These are phyloP conservation scores for Pardosa pseudoannulata DNA, from an alignment of 2,888 invertebrate species.

Conservation along the genomic window DNA sequence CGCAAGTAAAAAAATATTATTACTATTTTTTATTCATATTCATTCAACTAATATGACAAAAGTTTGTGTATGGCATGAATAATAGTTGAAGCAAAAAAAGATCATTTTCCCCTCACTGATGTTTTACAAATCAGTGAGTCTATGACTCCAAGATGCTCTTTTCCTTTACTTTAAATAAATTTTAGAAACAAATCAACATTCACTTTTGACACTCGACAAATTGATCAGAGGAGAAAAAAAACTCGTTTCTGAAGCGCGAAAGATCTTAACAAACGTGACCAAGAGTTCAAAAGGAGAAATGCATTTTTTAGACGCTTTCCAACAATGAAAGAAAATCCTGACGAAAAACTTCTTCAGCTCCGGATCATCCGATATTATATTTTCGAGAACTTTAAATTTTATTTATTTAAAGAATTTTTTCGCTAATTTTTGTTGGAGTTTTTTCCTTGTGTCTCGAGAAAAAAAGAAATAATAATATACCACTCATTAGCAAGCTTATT, in stretches of 20 bases:
- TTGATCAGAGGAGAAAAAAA: constrained; percentile 22
- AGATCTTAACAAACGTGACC: constrained; percentile 59
- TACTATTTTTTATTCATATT: no score
- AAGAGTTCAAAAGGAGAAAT: constrained; percentile 40
- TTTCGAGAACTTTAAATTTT: constrained; percentile 14
- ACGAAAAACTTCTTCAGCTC: background rate
- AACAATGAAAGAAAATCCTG: background rate
- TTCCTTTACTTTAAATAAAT: constrained; percentile 46
- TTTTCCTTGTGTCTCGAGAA: background rate
- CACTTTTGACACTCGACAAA: constrained; percentile 65
- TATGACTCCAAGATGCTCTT: constrained; percentile 1
- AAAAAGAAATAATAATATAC: background rate
- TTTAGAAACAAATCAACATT: constrained; percentile 68
- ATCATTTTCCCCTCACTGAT: background rate
- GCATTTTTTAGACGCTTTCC: constrained; percentile 20
- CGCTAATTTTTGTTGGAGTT: background rate
- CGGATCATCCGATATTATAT: background rate
- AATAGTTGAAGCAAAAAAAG: no score
- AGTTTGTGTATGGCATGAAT: no score
- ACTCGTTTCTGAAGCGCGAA: constrained; percentile 38
- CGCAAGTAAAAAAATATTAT: no score
- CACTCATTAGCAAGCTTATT: constrained; percentile 9
- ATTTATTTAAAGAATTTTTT: background rate
- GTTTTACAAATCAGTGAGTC: background rate
- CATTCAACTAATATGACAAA: no score